phyloP scores from a whole-genome alignment of 2,113 vertebrate species.

The Aptenodytes forsteri region DNA sequence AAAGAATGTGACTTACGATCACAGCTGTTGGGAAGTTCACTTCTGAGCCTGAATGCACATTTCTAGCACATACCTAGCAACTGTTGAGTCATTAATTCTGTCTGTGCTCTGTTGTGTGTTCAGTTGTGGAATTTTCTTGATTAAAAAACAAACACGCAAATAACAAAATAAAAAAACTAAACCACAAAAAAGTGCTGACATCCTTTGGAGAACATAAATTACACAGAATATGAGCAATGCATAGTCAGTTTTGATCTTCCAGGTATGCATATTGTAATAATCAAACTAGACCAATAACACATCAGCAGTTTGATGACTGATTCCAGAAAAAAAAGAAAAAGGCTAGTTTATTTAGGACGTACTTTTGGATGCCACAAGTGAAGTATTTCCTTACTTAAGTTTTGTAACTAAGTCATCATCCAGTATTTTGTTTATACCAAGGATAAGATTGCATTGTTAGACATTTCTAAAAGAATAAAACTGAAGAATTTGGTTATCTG shows the following conservation, averaged over 20 bases:
- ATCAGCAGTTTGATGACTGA: neutral
- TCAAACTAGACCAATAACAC: neutral
- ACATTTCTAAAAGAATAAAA: neutral
- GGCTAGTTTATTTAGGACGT: rapidly evolving
- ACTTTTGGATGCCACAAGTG: neutral
- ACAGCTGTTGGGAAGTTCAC: neutral
- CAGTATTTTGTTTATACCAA: neutral
- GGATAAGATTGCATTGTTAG: neutral
- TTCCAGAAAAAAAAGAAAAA: too few relatives aligned
- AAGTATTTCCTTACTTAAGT: neutral
- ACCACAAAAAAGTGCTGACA: neutral
- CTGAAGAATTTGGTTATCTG: neutral
- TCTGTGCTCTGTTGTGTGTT: neutral
- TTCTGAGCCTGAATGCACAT: neutral
- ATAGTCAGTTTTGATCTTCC: neutral
- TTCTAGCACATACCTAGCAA: neutral
- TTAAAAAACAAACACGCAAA: neutral
- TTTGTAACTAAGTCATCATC: neutral
- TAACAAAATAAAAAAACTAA: neutral
- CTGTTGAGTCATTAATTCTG: neutral
- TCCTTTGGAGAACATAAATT: neutral
- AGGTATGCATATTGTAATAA: neutral
- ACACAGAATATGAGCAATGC: neutral
- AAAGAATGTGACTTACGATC: neutral
- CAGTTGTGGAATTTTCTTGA: neutral